Base-by-base conservation (phyloP, 2,797 vertebrate genomes). In the Pangasius djambal region DNA sequence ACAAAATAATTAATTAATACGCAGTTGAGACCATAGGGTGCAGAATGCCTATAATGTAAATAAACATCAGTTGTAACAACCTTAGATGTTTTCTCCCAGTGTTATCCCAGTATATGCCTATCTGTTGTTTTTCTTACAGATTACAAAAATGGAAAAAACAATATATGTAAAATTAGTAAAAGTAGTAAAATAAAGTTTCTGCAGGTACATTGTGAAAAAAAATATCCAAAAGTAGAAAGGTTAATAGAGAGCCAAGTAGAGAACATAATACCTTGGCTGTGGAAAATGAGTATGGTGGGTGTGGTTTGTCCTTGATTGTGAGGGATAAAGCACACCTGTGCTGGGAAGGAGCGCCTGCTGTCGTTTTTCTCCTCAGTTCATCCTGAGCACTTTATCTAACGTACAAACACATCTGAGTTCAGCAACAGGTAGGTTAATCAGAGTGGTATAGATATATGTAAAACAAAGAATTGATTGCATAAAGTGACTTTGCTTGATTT, bases 301-400 rank as follows among this genome's bases (percentile, higher is more conserved):
- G 86, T 78, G 86, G 59, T 57, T 40, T 83, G 34, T 34, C 25
- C 22, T 52, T 50, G 61, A 44, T 72, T 31, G 37, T 63, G 16
- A 34, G 61, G 79, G 61, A 77, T 87, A 89, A 77, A 84, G 57
- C 22, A 75, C 59, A 87, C 79, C 44, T 77, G 79, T 74, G 22
- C 5, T 59, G 37, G 13, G 15, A 12, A 50, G 59, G 37, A 57
- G 10, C 0, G n/a, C 10, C 8, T 67, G 40, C 44, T 57, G 40
- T 40, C 40, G 18, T 48, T 50, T 86, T 86, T n/a, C 25, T n/a
- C 18, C 37, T 74, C 52, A 16, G 34, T 16, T 28, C 3, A 0
- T 61, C n/a, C 75, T 50, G 65, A 57, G 31, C 8, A 4, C 12
- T 2, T 52, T 16, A 12, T 8, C 34, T 12, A 22, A 31, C 16